Base-by-base conservation (phyloP, 2,888 invertebrate genomes). In the Tanytarsus gracilentus region DNA sequence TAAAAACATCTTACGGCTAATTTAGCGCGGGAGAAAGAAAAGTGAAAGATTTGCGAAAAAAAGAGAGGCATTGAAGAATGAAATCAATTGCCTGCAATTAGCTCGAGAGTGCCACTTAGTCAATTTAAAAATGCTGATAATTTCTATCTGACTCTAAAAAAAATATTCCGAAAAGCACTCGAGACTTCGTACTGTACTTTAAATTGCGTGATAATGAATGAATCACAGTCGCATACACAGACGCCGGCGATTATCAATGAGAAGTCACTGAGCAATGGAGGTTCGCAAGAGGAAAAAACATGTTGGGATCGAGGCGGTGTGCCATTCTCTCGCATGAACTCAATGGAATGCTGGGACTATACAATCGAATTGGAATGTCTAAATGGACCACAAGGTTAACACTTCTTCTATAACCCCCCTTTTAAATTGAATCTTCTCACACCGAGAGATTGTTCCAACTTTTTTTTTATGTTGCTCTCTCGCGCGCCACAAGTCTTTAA, bases 291-390 rank as follows among this genome's bases (percentile, higher is more conserved):
- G 21, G 60, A 60, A 14, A 40, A 48, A 14, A n/a, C n/a, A n/a
- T n/a, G n/a, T n/a, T 58, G 58, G 58, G 58, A 58, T 29, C 58
- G 58, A 11, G 11, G n/a, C n/a, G n/a, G n/a, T n/a, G 39, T 62
- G 9, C 49, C 59, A 7, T 25, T 63, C 8, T 61, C 71, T n/a
- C 63, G 79, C 63, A 73, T 84, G 65, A 85, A 82, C 69, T 86
- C 87, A 56, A 73, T 88, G 72, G 88, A 88, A 71, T 82, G 83
- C 68, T 89, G 88, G 88, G 88, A 88, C 78, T 89, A 88, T 71
- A 85, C 86, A 51, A 85, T 88, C 67, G 88, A 88, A 71, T 75
- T 88, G 74, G 88, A 88, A 71, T 88, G 86, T 72, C 77, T 88
- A 66, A 80, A 84, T 71, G 86, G 85, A 67, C 83, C 82, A 64